Evolutionary conservation across 2,113 vertebrate genomes (phyloP), one percentile per base, ranked within the genome.

Genomic region (Delphinus delphis): DNA sequence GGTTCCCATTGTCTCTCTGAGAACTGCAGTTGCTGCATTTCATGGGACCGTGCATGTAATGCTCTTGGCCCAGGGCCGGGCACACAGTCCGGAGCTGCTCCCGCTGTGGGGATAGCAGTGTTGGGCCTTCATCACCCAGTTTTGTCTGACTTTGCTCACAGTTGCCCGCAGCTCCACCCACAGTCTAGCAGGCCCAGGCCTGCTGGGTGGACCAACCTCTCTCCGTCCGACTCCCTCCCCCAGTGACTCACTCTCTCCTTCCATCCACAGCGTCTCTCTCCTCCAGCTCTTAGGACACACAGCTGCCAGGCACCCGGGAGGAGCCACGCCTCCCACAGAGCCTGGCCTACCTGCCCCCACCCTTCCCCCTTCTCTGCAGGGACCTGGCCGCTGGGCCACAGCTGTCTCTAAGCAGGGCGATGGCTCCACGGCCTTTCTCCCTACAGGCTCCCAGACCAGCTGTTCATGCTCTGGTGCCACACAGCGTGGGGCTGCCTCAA

Each of bases 161-260:
- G 90, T 96, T 89, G 93, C 74, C 79, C 4, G 0, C 92, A 97
- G 82, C 90, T 96, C 97, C 95, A 41, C 98, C 98, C 95, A 92
- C 92, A 13, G 98, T 97, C 97, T 93, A 76, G 94, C 97, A 95
- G 95, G 98, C 96, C 97, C 87, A 80, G 96, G 93, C 97, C 50
- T 5, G 97, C 96, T 74, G 94, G 68, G 79, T 70, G 47, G 96
- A 90, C 97, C 90, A 73, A 84, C 63, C 83, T 91, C 81, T 96
- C 71, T 89, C 94, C 83, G 31, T 91, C 90, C 58, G 36, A 95
- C 80, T 94, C 87, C 67, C 81, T 93, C 44, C 89, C 87, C 0
- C 2, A 90, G 92, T 97, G 97, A 98, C 94, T 97, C 97, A 97
- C 95, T 93, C 62, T 84, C 91, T 97, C 89, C 92, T 97, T 96